These are phyloP conservation scores for Heterohyrax brucei DNA, from an alignment of 2,797 vertebrate species.

Conservation along the genomic window DNA sequence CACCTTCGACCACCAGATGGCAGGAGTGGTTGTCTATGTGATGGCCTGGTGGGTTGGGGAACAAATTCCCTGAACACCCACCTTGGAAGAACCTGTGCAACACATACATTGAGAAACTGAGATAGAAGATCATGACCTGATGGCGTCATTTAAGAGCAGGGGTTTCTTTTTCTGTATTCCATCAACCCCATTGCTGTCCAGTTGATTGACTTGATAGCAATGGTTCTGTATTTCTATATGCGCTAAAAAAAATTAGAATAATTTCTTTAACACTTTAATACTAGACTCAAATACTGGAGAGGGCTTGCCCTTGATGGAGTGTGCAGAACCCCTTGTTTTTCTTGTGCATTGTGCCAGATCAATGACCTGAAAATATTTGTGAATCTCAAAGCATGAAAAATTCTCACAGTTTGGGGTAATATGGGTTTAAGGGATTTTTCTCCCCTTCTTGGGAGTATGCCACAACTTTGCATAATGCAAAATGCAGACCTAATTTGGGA, in stretches of 20 bases:
- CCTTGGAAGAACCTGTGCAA: not conserved
- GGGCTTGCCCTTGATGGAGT: not conserved
- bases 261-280: constrained; percentile 1
- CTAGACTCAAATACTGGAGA: not conserved
- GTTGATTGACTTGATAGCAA: too few species aligned
- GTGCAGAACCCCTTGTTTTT: not conserved
- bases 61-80: constrained; percentile 24
- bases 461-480: not conserved
- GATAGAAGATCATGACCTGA: not conserved
- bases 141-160: not conserved
- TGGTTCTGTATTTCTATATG: too few species aligned
- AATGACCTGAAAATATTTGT: constrained; percentile 68
- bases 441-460: not conserved
- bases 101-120: not conserved
- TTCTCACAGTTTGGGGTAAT: constrained; percentile 17
- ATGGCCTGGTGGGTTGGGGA: not conserved
- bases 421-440: not conserved
- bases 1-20: constrained; percentile 59
- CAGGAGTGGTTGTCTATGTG: not conserved
- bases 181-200: too few species aligned
- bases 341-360: constrained; percentile 75
- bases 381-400: constrained; percentile 73
- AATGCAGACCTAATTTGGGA: constrained; percentile 4
- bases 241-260: constrained; percentile 14
- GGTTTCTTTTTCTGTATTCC: not conserved